These are phyloP conservation scores for Falco peregrinus DNA, from an alignment of 2,797 vertebrate species.

Conservation along the genomic window DNA sequence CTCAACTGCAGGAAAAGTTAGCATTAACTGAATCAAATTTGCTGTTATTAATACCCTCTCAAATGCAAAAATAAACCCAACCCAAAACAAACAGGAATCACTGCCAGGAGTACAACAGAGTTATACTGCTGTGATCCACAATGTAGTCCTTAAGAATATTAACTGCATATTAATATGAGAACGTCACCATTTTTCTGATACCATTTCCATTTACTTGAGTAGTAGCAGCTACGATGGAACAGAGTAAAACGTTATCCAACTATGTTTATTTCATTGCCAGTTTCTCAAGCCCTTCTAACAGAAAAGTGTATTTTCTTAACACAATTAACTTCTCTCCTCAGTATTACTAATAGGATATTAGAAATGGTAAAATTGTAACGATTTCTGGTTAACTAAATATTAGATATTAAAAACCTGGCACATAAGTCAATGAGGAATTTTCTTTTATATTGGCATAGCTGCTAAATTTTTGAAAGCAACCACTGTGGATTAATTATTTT, in stretches of 20 bases:
- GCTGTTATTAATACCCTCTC: background rate
- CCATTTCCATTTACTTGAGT: background rate
- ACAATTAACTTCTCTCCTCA: background rate
- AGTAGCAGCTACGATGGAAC: background rate
- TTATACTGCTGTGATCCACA: background rate
- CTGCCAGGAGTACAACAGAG: background rate
- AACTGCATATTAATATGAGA: background rate
- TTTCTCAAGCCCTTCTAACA: background rate
- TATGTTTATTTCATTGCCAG: background rate
- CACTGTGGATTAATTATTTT: slow-evolving; percentile 68
- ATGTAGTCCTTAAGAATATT: background rate
- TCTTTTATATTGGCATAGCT: slow-evolving; percentile 28
- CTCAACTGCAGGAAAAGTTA: background rate
- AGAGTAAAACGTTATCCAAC: background rate
- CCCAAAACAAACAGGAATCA: background rate
- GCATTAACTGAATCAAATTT: background rate
- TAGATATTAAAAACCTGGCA: slow-evolving; percentile 20
- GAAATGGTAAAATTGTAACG: background rate
- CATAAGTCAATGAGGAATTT: slow-evolving; percentile 53
- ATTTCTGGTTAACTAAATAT: slow-evolving; percentile 21
- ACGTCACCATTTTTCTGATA: background rate
- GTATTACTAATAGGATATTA: background rate
- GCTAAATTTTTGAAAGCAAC: slow-evolving; percentile 61
- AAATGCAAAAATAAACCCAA: background rate
- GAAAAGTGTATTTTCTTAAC: slow-evolving; percentile 18